A percentile compares a stretch with the other conserved stretches of the same genome.
phyloP scores from a whole-genome alignment of 2,113 vertebrate genomes.

The Piliocolobus tephrosceles region DNA sequence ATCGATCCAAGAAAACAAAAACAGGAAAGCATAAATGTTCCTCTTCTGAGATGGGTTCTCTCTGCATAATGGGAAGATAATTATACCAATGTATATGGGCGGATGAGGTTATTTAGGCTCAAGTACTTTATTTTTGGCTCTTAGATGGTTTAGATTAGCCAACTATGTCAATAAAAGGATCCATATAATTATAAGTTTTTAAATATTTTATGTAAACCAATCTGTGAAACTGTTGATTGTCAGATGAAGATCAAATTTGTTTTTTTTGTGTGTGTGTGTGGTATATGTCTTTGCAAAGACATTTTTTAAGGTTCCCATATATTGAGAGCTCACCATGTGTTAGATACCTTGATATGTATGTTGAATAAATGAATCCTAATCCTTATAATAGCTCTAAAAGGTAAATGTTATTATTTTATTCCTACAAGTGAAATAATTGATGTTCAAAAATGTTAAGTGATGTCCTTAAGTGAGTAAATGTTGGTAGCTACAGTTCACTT shows the following conservation, averaged over 20 bases:
- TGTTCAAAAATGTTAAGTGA: background rate
- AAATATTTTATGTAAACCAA: background rate
- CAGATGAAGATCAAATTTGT: background rate
- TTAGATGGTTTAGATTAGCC: background rate
- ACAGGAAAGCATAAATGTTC: background rate
- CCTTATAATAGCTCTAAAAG: background rate
- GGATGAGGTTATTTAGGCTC: background rate
- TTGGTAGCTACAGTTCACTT: background rate
- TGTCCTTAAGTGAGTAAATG: background rate
- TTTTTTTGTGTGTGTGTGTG: background rate
- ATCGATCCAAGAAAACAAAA: background rate
- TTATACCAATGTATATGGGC: background rate
- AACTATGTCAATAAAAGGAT: background rate
- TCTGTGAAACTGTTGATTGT: background rate
- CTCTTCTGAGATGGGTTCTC: background rate
- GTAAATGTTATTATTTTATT: background rate
- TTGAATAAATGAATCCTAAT: background rate
- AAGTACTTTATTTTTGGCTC: constrained; percentile 1
- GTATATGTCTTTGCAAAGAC: background rate
- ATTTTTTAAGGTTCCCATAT: background rate
- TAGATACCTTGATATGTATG: background rate
- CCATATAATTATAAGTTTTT: constrained; percentile 30
- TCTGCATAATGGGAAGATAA: background rate
- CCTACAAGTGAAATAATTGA: background rate
- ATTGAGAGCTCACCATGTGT: background rate